Base-by-base conservation (phyloP, 2,797 vertebrate species). In the Babyrousa celebensis region DNA sequence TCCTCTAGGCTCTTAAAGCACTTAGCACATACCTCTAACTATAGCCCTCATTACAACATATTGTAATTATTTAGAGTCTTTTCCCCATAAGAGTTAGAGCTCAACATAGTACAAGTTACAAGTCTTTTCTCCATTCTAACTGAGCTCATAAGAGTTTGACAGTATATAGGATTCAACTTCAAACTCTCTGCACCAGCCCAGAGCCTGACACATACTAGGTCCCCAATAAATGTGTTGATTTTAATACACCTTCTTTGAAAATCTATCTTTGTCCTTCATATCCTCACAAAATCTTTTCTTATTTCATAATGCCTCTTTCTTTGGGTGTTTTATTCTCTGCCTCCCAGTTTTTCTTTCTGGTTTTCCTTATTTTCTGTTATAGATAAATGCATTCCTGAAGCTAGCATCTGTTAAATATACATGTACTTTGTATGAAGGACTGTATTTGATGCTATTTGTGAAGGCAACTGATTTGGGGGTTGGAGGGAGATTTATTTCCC, bases 231-330 rank as follows among this genome's bases (percentile, higher is more conserved):
- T 70, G 6, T 65, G 29, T 65, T 82, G 56, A 36, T 85, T 92
- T 96, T 88, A 68, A 80, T 75, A 67, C 52, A 85, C 1, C 27
- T 86, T 71, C 91, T 94, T 60, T 65, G 48, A 84, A 92, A 82
- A 89, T 83, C 29, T 6, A 67, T 21, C 23, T 80, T 86, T 18
- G 63, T 54, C 60, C 17, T 52, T 95, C 32, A n/a, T 58, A 8
- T 48, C 32, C 5, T 77, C 80, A 72, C 52, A 87, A 80, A 90
- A 23, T 6, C 12, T 17, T 43, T 85, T 93, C 54, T 75, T 88
- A 48, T 92, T 92, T 92, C 60, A 52, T 56, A 87, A 84, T 58
- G 1, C 12, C 15, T 84, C 74, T 92, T 87, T 92, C 80, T 70
- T 91, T 72, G 40, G 14, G 67, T 94, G 43, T 93, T 80, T 96